phyloP scores from a whole-genome alignment of 1,140 invertebrate species.

The Lethrus apterus region DNA sequence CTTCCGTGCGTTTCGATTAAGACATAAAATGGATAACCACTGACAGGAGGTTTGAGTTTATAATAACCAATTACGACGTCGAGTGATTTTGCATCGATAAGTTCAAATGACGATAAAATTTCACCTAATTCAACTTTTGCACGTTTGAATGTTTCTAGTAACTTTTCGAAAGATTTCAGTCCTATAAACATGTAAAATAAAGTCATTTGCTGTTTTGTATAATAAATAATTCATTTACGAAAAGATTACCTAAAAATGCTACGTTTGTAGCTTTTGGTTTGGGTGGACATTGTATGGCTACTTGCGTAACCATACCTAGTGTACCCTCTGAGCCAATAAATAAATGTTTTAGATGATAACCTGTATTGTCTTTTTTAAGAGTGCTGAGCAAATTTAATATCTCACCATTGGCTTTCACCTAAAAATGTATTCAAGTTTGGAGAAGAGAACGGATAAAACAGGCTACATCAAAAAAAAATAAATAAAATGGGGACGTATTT shows the following conservation, averaged over 20 bases:
- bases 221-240: neutral
- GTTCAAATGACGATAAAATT: conserved; percentile 89
- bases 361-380: conserved; percentile 95
- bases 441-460: neutral
- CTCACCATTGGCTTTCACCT: conserved; percentile 84
- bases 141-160: conserved; percentile 65
- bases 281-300: conserved; percentile 80
- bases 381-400: conserved; percentile 77
- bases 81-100: conserved; percentile 73
- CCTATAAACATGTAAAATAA: conserved; percentile 46
- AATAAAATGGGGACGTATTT: too few species aligned
- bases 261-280: conserved; percentile 71
- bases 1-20: conserved; percentile 88
- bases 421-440: too few species aligned
- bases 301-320: conserved; percentile 88
- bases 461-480: neutral
- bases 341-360: conserved; percentile 91
- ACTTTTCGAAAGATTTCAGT: conserved; percentile 64
- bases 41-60: conserved; percentile 56
- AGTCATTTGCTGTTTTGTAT: neutral
- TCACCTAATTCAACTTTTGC: conserved; percentile 73
- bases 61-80: conserved; percentile 52
- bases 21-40: conserved; percentile 77
- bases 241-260: conserved; percentile 81
- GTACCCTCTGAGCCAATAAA: conserved; percentile 98